Base-by-base conservation (phyloP, 2,888 invertebrate species). In the Nemotelus nigrinus region DNA sequence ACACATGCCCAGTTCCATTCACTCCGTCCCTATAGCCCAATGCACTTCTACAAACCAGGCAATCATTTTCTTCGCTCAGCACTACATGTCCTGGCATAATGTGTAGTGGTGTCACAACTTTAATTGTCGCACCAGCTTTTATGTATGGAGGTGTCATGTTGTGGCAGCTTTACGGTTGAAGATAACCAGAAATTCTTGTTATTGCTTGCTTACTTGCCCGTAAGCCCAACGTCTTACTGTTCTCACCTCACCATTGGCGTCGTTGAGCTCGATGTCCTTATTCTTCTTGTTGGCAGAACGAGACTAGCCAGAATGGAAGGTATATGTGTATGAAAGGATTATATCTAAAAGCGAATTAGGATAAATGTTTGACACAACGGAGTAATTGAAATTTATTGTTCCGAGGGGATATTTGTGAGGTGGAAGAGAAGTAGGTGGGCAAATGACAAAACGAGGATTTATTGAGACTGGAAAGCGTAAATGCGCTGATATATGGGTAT, bases 111-210 rank as follows among this genome's bases (percentile, higher is more conserved):
- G 74, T 60, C 74, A 39, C 48, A 74, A 74, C 63, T 74, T 63
- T 74, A 74, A 74, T 74, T 74, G 74, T 74, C 74, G 60, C 74
- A 50, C 60, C 60, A 74, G 43, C 60, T 74, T 63, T 48, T 55
- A 58, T 68, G 5, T 47, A 55, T 45, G 70, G 70, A 55, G 70
- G 70, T 70, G 70, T 41, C 70, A 60, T 74, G 63, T 48, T 63
- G 63, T 74, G 74, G 74, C 60, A 74, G 63, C 48, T 74, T 74
- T 74, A 74, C 63, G 74, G 74, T 48, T 60, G 48, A 53, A 60
- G 74, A 74, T 63, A 74, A 10, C 60, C 63, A 74, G 74, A 74
- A 74, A 74, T 74, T 74, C 74, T 74, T 74, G 60, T 74, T 60
- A 60, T 60, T 53, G 70, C 70, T 53, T 53, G 70, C 70, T 53